These are phyloP conservation scores for Cryptophagus acutangulus DNA, from an alignment of 2,888 invertebrate species.

Conservation along the genomic window DNA sequence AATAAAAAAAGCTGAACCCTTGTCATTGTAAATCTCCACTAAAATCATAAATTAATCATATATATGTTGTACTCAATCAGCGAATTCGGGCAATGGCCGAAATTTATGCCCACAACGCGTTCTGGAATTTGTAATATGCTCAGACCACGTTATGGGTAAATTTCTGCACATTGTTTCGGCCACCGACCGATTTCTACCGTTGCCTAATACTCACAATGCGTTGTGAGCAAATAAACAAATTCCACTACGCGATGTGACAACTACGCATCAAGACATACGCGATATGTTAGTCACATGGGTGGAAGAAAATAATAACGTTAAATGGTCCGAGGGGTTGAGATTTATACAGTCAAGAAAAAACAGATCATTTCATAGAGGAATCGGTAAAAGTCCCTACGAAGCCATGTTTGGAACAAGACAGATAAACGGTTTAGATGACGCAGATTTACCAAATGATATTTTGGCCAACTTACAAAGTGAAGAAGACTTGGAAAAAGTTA, in stretches of 20 bases:
- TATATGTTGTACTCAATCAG: too few species aligned
- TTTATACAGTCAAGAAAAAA: constrained; percentile 10
- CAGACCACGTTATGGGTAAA: neutral
- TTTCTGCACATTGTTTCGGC: neutral
- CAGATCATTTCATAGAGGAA: constrained; percentile 8
- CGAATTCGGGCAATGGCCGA: too few species aligned
- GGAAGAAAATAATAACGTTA: constrained; percentile 7
- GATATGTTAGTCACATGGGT: constrained; percentile 15
- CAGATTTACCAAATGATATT: neutral
- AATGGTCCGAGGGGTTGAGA: constrained; percentile 12
- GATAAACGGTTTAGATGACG: constrained; percentile 8
- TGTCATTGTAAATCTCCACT: too few species aligned
- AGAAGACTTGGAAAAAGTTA: neutral
- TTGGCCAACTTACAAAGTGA: constrained; percentile 3
- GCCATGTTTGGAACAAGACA: constrained; percentile 9
- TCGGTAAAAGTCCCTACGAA: constrained; percentile 9
- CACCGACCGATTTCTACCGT: too few species aligned
- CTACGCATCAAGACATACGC: constrained; percentile 26
- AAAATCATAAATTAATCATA: too few species aligned
- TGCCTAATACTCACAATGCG: too few species aligned
- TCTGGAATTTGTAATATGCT: too few species aligned
- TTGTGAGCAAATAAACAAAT: constrained; percentile 31
- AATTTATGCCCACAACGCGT: too few species aligned
- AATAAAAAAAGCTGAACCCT: too few species aligned
- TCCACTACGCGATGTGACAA: constrained; percentile 19